Conservation (phyloP, 2,113 vertebrate species). For the Apteryx mantelli region DNA sequence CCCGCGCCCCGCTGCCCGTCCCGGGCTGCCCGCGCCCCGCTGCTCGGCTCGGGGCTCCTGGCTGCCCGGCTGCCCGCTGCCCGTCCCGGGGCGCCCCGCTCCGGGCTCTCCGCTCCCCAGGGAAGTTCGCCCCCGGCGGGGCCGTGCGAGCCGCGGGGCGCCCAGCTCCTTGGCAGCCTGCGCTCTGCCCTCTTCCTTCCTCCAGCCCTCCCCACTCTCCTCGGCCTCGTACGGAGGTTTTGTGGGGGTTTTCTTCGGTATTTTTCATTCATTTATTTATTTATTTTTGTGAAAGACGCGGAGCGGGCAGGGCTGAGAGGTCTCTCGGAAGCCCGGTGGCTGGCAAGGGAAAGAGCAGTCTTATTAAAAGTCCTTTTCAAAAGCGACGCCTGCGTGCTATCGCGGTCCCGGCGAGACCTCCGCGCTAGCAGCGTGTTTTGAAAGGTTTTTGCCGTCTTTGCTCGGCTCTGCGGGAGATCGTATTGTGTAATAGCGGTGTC, state of each 20-base stretch:
- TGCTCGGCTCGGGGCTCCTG: too few relatives aligned
- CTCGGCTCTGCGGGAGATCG: not conserved
- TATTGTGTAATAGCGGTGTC: not conserved
- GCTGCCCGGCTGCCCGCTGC: too few relatives aligned
- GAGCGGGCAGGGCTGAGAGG: not conserved
- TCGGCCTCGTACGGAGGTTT: not conserved
- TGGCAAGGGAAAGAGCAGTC: not conserved
- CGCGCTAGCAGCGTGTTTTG: not conserved
- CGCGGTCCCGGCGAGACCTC: not conserved
- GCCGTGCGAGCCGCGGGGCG: not conserved
- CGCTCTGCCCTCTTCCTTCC: not conserved
- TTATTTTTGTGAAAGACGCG: not conserved
- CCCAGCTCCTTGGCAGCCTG: too few relatives aligned
- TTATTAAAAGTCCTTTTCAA: not conserved
- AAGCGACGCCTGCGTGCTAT: not conserved
- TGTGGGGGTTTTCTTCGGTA: too few relatives aligned
- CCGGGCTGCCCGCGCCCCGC: too few relatives aligned
- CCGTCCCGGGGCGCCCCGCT: not conserved
- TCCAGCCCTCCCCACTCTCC: too few relatives aligned
- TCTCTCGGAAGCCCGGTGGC: not conserved
- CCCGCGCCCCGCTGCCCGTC: too few relatives aligned
- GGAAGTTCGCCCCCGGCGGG: not conserved
- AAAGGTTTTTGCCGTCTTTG: not conserved
- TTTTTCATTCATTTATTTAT: too few relatives aligned
- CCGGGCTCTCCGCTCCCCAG: not conserved